Conservation (phyloP, 2,797 vertebrate genomes). For the Prunella strophiata region DNA sequence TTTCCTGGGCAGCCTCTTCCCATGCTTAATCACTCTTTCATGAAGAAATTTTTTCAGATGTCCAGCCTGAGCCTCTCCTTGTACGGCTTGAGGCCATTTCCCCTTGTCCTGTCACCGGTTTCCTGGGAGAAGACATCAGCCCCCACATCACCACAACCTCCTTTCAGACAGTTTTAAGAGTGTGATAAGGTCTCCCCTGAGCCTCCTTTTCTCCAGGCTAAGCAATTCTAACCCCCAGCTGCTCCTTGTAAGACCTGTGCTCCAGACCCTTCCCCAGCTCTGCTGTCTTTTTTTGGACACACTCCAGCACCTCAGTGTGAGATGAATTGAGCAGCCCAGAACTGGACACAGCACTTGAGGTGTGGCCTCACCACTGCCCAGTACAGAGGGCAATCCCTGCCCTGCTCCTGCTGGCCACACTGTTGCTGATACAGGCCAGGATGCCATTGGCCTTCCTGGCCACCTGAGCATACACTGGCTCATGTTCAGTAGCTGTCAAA, state of each 20-base stretch:
- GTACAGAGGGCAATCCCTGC: background rate
- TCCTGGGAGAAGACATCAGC: background rate
- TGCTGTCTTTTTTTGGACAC: background rate
- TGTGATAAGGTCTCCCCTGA: background rate
- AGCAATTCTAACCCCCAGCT: background rate
- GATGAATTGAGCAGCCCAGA: background rate
- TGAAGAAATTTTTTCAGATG: background rate
- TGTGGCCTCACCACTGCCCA: rapidly evolving
- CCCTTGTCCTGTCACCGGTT: background rate
- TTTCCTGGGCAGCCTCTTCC: background rate
- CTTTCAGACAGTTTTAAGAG: background rate
- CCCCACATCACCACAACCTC: background rate
- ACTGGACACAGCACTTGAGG: rapidly evolving
- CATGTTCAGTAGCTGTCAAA: rapidly evolving
- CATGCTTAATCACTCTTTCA: background rate
- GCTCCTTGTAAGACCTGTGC: background rate
- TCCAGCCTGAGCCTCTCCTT: background rate
- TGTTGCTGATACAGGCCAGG: background rate
- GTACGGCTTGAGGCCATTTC: background rate
- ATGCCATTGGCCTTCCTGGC: background rate
- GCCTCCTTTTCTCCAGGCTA: background rate
- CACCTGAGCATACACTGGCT: rapidly evolving
- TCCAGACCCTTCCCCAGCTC: background rate
- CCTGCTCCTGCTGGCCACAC: background rate
- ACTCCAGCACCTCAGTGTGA: background rate